A percentile compares a stretch with the other conserved stretches of the same genome.
These are phyloP conservation scores for Coendou prehensilis DNA, from an alignment of 2,797 vertebrate species.

Conservation along the genomic window DNA sequence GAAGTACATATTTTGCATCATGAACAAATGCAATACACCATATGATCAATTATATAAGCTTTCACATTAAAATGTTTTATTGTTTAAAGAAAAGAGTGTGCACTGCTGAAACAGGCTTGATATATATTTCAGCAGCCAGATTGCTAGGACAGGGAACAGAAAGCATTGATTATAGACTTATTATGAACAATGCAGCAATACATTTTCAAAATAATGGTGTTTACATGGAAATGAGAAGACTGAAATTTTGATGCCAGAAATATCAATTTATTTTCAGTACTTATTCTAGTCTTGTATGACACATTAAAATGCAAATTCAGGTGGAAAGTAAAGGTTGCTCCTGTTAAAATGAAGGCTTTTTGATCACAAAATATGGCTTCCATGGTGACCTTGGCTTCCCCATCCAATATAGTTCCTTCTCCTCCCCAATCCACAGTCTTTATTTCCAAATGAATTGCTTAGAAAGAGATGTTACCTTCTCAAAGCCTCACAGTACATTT, in stretches of 20 bases:
- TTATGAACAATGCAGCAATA: neutral
- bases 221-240: neutral
- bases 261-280: neutral
- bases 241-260: constrained; percentile 11
- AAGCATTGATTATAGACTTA: neutral
- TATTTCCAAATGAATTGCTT: neutral
- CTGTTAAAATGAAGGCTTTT: neutral
- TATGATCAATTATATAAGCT: too few species aligned
- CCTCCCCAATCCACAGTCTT: neutral
- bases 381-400: accelerated
- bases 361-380: neutral
- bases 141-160: neutral
- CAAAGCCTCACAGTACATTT: neutral
- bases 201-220: neutral
- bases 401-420: too few species aligned
- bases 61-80: neutral
- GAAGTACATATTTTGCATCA: neutral
- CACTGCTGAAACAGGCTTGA: neutral
- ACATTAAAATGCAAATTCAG: constrained; percentile 48
- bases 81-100: neutral
- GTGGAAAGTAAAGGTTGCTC: neutral
- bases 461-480: neutral
- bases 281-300: neutral
- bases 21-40: neutral
- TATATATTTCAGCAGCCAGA: neutral